A percentile compares a stretch with the other conserved stretches of the same genome.
These are phyloP conservation scores for Diorhabda elongata DNA, from an alignment of 1,140 invertebrate genomes.

Conservation along the genomic window DNA sequence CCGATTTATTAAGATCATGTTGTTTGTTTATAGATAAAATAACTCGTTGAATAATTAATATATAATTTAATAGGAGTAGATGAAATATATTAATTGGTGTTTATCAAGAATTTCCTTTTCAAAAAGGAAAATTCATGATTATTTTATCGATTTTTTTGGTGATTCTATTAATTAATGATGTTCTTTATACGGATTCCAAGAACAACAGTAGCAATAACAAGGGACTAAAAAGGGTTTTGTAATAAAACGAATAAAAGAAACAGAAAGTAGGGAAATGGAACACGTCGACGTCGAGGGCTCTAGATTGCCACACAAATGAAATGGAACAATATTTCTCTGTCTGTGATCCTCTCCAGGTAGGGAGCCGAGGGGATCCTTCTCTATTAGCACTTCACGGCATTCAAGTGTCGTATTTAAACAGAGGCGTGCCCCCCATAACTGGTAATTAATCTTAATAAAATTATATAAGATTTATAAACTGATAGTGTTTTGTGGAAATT, in stretches of 20 bases:
- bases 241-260: slow-evolving; percentile 23
- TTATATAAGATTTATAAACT: no score
- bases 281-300: slow-evolving; percentile 12
- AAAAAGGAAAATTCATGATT: no score
- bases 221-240: slow-evolving; percentile 19
- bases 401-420: slow-evolving; percentile 15
- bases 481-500: no score
- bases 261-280: slow-evolving; percentile 11
- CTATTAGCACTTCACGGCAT: slow-evolving; percentile 31
- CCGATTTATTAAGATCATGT: no score
- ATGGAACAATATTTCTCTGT: slow-evolving; percentile 34
- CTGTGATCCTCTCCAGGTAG: slow-evolving; percentile 25
- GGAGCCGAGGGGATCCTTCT: slow-evolving; percentile 16
- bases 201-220: slow-evolving; percentile 21
- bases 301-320: slow-evolving; percentile 27
- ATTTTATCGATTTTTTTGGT: no score
- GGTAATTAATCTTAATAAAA: no score
- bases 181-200: slow-evolving; percentile 8
- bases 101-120: no score
- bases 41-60: no score
- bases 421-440: background rate
- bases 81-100: no score
- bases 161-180: slow-evolving; percentile 5
- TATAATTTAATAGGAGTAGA: no score
- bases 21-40: no score